These are phyloP conservation scores for Epinotia demarniana DNA, from an alignment of 2,888 invertebrate species.

Conservation along the genomic window DNA sequence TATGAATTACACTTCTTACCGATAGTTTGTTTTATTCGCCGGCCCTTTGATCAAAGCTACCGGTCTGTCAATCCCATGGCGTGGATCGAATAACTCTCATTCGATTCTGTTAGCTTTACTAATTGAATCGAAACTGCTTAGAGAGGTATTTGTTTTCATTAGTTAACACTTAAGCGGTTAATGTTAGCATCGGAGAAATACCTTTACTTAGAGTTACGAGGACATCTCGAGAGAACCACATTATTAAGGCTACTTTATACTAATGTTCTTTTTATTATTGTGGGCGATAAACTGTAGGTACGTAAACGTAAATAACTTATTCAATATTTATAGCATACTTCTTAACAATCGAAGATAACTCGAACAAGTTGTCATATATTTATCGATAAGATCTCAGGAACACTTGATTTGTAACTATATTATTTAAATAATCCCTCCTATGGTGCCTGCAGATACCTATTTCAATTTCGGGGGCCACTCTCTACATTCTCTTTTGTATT, in stretches of 20 bases:
- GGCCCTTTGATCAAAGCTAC: constrained; percentile 61
- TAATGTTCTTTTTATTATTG: not conserved
- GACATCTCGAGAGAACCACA: not conserved
- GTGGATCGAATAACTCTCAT: constrained; percentile 64
- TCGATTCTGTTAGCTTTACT: constrained; percentile 63
- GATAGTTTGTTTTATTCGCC: constrained; percentile 55
- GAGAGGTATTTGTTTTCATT: constrained; percentile 68
- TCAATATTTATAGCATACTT: constrained; percentile 9
- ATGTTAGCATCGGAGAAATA: constrained; percentile 29
- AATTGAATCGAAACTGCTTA: constrained; percentile 68
- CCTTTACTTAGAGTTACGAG: constrained; percentile 15
- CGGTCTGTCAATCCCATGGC: constrained; percentile 59
- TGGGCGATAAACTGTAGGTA: not conserved
- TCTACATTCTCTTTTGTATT: not conserved
- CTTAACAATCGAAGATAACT: constrained; percentile 6
- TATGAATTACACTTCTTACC: constrained; percentile 62
- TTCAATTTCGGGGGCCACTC: constrained; percentile 19
- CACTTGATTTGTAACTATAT: constrained; percentile 38
- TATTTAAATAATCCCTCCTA: constrained; percentile 38
- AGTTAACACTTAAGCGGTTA: constrained; percentile 55
- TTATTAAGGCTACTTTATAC: not conserved
- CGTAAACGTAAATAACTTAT: not conserved
- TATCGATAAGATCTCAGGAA: constrained; percentile 29
- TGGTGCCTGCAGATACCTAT: constrained; percentile 22
- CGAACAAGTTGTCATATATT: constrained; percentile 17